Conservation (phyloP, 1,140 invertebrate species). For the Lycorma delicatula region DNA sequence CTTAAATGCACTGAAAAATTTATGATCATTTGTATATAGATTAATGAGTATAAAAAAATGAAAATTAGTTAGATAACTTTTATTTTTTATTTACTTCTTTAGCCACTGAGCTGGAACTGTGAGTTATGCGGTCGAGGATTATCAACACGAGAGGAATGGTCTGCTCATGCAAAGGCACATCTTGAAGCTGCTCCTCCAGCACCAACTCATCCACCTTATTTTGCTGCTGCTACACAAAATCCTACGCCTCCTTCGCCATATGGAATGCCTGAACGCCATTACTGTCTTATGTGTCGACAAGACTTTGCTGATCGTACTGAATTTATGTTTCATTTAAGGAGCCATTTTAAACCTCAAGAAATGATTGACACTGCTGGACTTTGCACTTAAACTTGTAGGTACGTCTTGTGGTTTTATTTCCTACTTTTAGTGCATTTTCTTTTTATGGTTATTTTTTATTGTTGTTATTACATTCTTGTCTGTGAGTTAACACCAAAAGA, state of each 20-base stretch:
- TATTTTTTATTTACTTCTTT: no score
- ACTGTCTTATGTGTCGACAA: constrained; percentile 55
- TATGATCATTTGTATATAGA: no score
- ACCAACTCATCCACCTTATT: constrained; percentile 33
- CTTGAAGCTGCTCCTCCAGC: constrained; percentile 39
- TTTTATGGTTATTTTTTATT: no score
- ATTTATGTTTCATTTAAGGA: constrained; percentile 59
- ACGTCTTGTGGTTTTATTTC: no score
- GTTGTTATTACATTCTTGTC: no score
- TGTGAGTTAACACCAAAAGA: no score
- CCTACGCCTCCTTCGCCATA: constrained; percentile 13
- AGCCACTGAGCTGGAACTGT: constrained; percentile 62
- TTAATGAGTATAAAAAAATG: no score
- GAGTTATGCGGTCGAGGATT: constrained; percentile 60
- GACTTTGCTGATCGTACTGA: constrained; percentile 56
- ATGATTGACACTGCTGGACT: no score
- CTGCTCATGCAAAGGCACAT: constrained; percentile 59
- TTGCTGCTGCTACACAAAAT: neutral
- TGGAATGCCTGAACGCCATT: constrained; percentile 31
- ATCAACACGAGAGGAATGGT: constrained; percentile 62
- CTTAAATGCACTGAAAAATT: no score
- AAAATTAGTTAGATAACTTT: no score
- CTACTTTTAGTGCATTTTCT: no score
- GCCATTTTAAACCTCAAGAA: constrained; percentile 45
- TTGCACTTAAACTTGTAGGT: no score